Evolutionary conservation across 2,888 invertebrate genomes (phyloP), one percentile per base, ranked within the genome.

Genomic region (Cheilosia vernalis): DNA sequence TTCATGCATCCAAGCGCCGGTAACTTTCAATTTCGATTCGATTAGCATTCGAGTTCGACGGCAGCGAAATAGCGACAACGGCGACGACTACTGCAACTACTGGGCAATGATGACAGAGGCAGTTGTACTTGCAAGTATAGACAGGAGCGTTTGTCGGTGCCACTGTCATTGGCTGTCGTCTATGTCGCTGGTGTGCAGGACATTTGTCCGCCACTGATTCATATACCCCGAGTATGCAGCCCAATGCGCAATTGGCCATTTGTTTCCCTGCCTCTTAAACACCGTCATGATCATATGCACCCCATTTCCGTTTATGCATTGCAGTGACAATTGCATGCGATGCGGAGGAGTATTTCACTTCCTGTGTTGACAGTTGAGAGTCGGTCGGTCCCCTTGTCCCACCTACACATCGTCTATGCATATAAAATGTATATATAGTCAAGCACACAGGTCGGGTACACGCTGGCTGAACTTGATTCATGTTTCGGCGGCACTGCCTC

Each of bases 331-430:
- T 85, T 81, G 85, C 81, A 85, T 81, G 56, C 77, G 67, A 70
- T 85, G 85, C 72, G 76, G 72, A 81, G 80, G 85, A 85, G 80
- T 85, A 81, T 77, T 85, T 72, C 81, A 85, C 85, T 85, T 85
- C 85, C 85, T 85, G 85, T 85, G 85, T 69, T 85, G 85, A 85
- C 85, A 85, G 85, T 85, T 72, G 55, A 44, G 76, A 80, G 44
- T 61, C 64, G 49, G 63, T 60, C 49, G 40, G 40, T 24, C 53
- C 77, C 56, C 49, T n/a, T 47, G 1, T 4, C 19, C 49, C 83
- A 49, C 67, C 63, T 73, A 67, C 63, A 27, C 60, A 10, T n/a
- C 13, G 69, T 42, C 66, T 78, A 56, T 72, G 69, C 73, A 58
- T 69, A 27, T 27, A 27, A 6, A 27, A 27, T 27, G 27, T 27